Evolutionary conservation across 2,888 invertebrate species (phyloP).

Genomic region (Drosophila meridionalis): DNA sequence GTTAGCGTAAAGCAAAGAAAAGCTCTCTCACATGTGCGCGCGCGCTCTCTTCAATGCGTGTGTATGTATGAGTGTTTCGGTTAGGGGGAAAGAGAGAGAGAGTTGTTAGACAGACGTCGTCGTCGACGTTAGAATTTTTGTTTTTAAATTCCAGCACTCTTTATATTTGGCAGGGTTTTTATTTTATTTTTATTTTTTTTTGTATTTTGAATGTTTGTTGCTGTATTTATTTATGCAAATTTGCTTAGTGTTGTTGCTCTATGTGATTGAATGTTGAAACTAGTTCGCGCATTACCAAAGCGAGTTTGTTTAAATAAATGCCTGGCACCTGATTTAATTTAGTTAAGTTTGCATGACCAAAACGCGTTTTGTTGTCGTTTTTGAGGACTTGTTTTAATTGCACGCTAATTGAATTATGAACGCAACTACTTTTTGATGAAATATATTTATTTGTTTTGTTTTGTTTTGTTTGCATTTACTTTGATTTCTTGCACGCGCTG

Average conservation of each 20-base stretch:
- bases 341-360: slow-evolving; percentile 34
- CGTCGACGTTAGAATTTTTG: slow-evolving; percentile 43
- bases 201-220: slow-evolving; percentile 56
- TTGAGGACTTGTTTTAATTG: slow-evolving; percentile 40
- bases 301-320: slow-evolving; percentile 55
- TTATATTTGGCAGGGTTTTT: slow-evolving; percentile 49
- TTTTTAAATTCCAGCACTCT: slow-evolving; percentile 72
- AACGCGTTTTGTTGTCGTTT: slow-evolving; percentile 29
- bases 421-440: slow-evolving; percentile 29
- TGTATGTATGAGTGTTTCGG: not conserved
- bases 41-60: slow-evolving; percentile 2
- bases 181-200: slow-evolving; percentile 8
- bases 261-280: slow-evolving; percentile 56
- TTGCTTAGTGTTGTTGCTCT: slow-evolving; percentile 26
- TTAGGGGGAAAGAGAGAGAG: slow-evolving; percentile 1
- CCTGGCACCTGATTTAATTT: slow-evolving; percentile 31
- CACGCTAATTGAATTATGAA: slow-evolving; percentile 54
- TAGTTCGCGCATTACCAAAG: slow-evolving; percentile 51
- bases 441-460: slow-evolving; percentile 15
- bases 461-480: slow-evolving; percentile 27
- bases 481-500: slow-evolving; percentile 41
- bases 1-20: slow-evolving; percentile 47
- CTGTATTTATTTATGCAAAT: slow-evolving; percentile 74
- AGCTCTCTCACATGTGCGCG: slow-evolving; percentile 46
- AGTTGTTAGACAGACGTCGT: slow-evolving; percentile 12